A percentile compares a stretch with the other conserved stretches of the same genome.
Conservation (phyloP, 2,888 invertebrate genomes). For the Synanthedon andrenaeformis region DNA sequence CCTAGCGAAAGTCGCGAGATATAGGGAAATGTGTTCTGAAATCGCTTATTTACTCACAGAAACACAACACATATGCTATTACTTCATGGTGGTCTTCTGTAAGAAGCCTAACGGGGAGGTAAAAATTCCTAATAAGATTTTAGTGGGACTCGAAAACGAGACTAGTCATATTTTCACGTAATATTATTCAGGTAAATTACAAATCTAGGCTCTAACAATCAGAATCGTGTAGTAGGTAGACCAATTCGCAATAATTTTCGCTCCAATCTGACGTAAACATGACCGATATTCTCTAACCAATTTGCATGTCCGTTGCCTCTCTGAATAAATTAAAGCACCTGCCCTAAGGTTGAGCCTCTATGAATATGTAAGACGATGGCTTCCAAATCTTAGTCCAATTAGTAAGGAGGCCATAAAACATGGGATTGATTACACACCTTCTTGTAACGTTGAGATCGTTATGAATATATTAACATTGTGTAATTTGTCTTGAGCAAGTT, state of each 20-base stretch:
- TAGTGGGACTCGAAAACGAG: no score
- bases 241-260: constrained; percentile 62
- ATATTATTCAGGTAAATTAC: no score
- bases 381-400: constrained; percentile 67
- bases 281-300: constrained; percentile 63
- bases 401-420: constrained; percentile 55
- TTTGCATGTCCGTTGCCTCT: constrained; percentile 65
- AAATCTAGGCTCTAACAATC: neutral
- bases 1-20: no score
- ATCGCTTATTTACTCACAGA: no score
- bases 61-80: no score
- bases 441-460: constrained; percentile 3
- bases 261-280: constrained; percentile 66
- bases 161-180: no score
- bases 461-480: no score
- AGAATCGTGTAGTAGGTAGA: neutral
- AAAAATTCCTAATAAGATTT: no score
- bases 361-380: constrained; percentile 70
- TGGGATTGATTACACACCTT: constrained; percentile 49
- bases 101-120: no score
- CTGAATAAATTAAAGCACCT: constrained; percentile 66
- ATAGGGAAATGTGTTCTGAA: no score
- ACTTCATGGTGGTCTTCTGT: no score
- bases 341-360: constrained; percentile 50
- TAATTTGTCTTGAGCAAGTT: no score